Conservation (phyloP, 2,797 vertebrate species). For the Taeniopygia guttata region DNA sequence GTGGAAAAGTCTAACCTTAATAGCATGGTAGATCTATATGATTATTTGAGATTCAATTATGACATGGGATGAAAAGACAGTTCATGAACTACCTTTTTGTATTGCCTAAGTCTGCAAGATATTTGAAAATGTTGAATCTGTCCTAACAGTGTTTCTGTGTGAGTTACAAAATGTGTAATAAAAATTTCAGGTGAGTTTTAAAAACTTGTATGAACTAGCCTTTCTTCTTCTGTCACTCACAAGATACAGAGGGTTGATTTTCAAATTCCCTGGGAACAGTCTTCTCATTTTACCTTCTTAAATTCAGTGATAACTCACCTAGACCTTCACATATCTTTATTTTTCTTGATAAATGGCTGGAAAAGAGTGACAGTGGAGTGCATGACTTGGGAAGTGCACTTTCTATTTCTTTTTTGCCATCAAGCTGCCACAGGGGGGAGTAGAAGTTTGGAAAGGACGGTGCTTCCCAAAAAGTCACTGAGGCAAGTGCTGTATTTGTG, state of each 20-base stretch:
- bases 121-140: not conserved
- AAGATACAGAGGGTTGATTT: not conserved
- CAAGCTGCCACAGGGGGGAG: constrained; percentile 68
- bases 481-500: not conserved
- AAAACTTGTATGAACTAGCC: not conserved
- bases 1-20: constrained; percentile 36
- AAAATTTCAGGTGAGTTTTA: not conserved
- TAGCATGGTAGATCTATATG: not conserved
- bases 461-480: not conserved
- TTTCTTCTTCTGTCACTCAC: not conserved
- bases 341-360: not conserved
- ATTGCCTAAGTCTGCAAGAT: not conserved
- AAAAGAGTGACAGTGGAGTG: not conserved
- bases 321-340: not conserved
- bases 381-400: not conserved
- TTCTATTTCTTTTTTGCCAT: not conserved
- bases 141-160: not conserved
- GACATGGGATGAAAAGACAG: not conserved
- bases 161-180: not conserved
- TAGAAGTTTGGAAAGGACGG: constrained; percentile 56
- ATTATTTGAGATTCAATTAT: not conserved
- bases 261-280: not conserved
- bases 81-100: constrained; percentile 3
- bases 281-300: not conserved
- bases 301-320: not conserved